Percentiles rank a stretch among this genome's conserved stretches.
Evolutionary conservation across 2,888 invertebrate species (phyloP).

Genomic region (Sarcophaga variegata): DNA sequence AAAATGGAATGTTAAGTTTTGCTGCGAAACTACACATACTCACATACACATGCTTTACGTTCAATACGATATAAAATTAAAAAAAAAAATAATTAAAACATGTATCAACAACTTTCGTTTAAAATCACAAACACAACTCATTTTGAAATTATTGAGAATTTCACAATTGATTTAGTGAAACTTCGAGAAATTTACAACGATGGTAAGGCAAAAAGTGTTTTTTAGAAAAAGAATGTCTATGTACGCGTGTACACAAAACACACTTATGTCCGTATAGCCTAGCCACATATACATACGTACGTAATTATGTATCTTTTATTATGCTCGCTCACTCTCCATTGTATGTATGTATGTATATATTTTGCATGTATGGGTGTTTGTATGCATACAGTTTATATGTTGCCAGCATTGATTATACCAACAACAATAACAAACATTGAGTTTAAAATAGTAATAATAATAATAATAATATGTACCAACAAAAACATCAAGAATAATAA

Average conservation of each 20-base stretch:
- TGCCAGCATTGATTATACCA: constrained; percentile 38
- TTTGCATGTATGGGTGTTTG: constrained; percentile 9
- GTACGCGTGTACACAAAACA: background rate
- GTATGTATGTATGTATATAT: background rate
- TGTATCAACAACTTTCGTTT: background rate
- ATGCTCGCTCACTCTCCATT: background rate
- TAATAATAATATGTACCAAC: constrained; percentile 1
- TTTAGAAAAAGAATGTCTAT: constrained; percentile 74
- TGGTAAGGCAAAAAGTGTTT: constrained; percentile 80
- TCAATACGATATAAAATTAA: too few relatives aligned
- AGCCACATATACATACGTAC: background rate
- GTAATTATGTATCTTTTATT: constrained; percentile 79
- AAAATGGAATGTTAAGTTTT: too few relatives aligned
- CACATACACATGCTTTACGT: too few relatives aligned
- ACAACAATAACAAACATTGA: constrained; percentile 31
- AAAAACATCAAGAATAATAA: constrained; percentile 12
- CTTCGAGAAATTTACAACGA: constrained; percentile 79
- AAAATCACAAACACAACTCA: background rate
- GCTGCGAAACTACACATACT: too few relatives aligned
- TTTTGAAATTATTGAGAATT: constrained; percentile 66
- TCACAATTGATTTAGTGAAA: constrained; percentile 73
- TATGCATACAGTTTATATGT: constrained; percentile 7
- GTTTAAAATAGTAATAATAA: constrained; percentile 4
- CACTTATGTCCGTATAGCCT: background rate
- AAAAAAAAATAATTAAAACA: background rate